Percentiles rank a stretch among this genome's conserved stretches.
Conservation (phyloP, 2,797 vertebrate genomes). For the Paratrypauchen microcephalus region DNA sequence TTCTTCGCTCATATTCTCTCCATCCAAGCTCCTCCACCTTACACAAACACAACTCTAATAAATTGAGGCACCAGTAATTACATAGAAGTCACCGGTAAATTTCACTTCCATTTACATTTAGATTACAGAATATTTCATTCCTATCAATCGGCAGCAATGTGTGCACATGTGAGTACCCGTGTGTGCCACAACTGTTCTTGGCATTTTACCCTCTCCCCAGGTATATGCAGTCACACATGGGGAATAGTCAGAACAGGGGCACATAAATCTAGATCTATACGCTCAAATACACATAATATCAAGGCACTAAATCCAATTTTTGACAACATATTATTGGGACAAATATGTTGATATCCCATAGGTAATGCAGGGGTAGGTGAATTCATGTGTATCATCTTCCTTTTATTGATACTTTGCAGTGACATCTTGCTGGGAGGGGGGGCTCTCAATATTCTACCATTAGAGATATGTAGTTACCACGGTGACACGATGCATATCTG, state of each 20-base stretch:
- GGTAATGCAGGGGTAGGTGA: no score
- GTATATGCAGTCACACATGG: constrained; percentile 9
- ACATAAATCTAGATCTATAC: constrained; percentile 48
- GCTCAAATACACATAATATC: constrained; percentile 38
- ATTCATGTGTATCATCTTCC: no score
- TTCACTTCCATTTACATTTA: constrained; percentile 85
- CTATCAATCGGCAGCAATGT: constrained; percentile 63
- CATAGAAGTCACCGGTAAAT: constrained; percentile 80
- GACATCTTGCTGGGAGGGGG: no score
- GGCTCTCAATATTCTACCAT: no score
- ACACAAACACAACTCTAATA: constrained; percentile 78
- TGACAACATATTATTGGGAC: constrained; percentile 12
- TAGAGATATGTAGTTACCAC: no score
- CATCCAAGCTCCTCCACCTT: constrained; percentile 52
- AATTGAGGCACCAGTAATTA: constrained; percentile 80
- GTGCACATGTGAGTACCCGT: constrained; percentile 35
- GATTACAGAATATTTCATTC: constrained; percentile 83
- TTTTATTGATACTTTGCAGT: no score
- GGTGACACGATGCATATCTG: no score
- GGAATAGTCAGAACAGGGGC: constrained; percentile 11
- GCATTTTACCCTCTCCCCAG: constrained; percentile 40
- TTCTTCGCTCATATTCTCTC: constrained; percentile 39
- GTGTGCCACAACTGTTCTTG: constrained; percentile 59
- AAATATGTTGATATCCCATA: not conserved
- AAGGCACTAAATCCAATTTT: constrained; percentile 40